These are phyloP conservation scores for Eurytoma californica DNA, from an alignment of 2,888 invertebrate genomes.

Conservation along the genomic window DNA sequence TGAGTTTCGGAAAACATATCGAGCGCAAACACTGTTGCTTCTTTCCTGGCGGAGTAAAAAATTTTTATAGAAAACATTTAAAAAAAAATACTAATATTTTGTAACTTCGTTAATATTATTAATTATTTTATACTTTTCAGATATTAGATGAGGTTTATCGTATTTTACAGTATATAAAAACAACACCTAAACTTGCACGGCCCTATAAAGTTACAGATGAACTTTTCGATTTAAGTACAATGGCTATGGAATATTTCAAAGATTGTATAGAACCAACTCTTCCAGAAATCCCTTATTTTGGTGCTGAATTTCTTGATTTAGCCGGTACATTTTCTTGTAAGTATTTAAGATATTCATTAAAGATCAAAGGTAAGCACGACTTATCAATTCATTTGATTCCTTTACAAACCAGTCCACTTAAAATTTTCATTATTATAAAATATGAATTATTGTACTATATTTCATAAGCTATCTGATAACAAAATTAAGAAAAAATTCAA, in stretches of 20 bases:
- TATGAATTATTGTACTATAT: no score
- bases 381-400: no score
- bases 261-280: slow-evolving; percentile 93
- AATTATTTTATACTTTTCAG: slow-evolving; percentile 74
- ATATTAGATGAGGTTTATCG: slow-evolving; percentile 94
- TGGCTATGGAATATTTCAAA: slow-evolving; percentile 99
- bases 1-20: slow-evolving; percentile 96
- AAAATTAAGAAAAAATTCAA: no score
- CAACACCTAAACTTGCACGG: slow-evolving; percentile 87
- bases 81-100: slow-evolving; percentile 11
- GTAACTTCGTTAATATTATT: slow-evolving; percentile 32
- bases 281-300: slow-evolving; percentile 92
- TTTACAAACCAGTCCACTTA: no score
- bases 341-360: slow-evolving; percentile 60
- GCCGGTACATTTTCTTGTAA: slow-evolving; percentile 83
- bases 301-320: slow-evolving; percentile 88
- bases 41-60: slow-evolving; percentile 92
- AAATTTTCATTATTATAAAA: no score
- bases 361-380: no score
- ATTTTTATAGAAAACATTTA: not conserved
- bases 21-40: slow-evolving; percentile 95
- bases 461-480: no score
- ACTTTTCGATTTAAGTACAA: slow-evolving; percentile 94
- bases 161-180: slow-evolving; percentile 89
- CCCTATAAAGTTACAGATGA: slow-evolving; percentile 96